Evolutionary conservation across 2,888 invertebrate species (phyloP).

Genomic region (Bellardia bayeri): DNA sequence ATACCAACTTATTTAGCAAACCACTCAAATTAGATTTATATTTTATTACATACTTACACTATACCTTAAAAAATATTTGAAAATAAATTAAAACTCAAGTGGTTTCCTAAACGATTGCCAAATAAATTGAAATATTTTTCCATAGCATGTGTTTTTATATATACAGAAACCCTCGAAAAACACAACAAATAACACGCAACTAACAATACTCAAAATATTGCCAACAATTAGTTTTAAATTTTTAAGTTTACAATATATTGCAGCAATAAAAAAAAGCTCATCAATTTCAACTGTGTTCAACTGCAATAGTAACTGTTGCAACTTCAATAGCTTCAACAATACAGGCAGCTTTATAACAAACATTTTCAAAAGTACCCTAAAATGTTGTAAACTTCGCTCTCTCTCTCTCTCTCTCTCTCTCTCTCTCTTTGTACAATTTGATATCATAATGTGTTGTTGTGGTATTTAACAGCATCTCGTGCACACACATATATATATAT

Average conservation of each 20-base stretch:
- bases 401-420: too few relatives aligned
- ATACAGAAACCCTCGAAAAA: too few relatives aligned
- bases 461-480: conserved; percentile 10
- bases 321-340: not conserved
- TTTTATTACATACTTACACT: too few relatives aligned
- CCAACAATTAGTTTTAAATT: conserved; percentile 10
- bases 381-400: conserved; percentile 50
- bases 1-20: too few relatives aligned
- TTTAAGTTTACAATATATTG: conserved; percentile 3
- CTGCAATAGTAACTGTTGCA: conserved; percentile 23
- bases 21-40: too few relatives aligned
- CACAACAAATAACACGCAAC: not conserved
- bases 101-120: conserved; percentile 56
- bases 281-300: not conserved
- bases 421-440: conserved; percentile 4
- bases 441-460: conserved; percentile 44
- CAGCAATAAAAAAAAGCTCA: conserved; percentile 20
- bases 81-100: conserved; percentile 64
- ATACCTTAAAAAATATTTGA: conserved; percentile 1
- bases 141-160: not conserved
- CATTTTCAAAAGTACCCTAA: conserved; percentile 9
- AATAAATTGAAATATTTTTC: conserved; percentile 61
- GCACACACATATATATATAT: not conserved
- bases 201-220: not conserved
- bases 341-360: not conserved